phyloP scores from a whole-genome alignment of 2,113 vertebrate species.

The Columbina picui region DNA sequence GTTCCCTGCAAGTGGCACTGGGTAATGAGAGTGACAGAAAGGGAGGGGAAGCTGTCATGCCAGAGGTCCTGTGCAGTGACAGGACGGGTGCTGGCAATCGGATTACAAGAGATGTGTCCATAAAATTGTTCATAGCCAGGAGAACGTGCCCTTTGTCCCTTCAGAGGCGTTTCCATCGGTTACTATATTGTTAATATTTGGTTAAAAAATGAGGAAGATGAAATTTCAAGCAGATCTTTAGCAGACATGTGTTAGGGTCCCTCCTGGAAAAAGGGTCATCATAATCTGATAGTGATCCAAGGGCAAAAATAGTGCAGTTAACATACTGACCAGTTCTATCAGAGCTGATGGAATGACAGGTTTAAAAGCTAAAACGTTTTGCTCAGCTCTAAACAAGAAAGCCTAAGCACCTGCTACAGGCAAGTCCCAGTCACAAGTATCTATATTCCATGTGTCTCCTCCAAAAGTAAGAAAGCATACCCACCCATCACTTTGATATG shows the following conservation, averaged over 20 bases:
- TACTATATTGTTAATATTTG: neutral
- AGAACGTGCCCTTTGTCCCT: neutral
- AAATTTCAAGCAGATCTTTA: neutral
- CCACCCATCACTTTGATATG: neutral
- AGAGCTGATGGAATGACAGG: neutral
- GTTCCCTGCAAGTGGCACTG: neutral
- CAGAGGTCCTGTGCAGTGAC: fast-evolving
- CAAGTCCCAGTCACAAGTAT: neutral
- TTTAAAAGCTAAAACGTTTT: neutral
- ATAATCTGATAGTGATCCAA: neutral
- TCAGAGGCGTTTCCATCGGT: neutral
- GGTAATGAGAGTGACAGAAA: neutral
- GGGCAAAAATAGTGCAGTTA: neutral
- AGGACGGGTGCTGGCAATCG: neutral
- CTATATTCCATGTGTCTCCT: neutral
- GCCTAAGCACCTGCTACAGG: fast-evolving
- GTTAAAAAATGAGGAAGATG: neutral
- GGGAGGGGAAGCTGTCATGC: neutral
- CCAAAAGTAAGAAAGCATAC: neutral
- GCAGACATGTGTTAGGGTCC: fast-evolving
- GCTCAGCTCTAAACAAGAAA: neutral
- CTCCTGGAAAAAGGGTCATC: neutral
- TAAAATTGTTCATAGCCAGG: neutral
- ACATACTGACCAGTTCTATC: neutral
- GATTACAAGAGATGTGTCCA: neutral